Percentiles rank a stretch among this genome's conserved stretches.
phyloP scores from a whole-genome alignment of 2,113 vertebrate genomes.

The Amphiprion ocellaris region DNA sequence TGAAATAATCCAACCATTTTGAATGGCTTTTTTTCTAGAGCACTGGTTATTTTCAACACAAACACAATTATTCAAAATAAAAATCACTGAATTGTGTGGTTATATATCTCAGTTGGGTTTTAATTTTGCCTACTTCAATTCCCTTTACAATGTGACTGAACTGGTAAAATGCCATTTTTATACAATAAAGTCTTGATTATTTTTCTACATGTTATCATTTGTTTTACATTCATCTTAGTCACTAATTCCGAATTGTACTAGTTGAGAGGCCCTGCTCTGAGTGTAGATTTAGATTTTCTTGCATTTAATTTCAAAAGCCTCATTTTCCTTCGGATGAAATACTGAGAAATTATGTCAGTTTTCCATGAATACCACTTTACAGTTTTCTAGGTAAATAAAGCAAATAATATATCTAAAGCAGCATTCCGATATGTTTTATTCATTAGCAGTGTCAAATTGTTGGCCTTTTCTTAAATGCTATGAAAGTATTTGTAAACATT shows the following conservation, averaged over 20 bases:
- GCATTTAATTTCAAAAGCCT: conserved; percentile 29
- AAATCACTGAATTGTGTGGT: conserved; percentile 9
- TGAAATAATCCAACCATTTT: conserved; percentile 7
- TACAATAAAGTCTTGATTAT: neutral
- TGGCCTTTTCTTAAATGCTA: conserved; percentile 47
- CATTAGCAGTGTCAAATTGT: conserved; percentile 34
- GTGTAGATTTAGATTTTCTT: conserved; percentile 16
- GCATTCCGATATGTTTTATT: conserved; percentile 28
- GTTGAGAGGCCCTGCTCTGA: neutral
- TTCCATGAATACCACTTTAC: conserved; percentile 1
- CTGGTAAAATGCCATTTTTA: neutral
- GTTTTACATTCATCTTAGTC: conserved; percentile 54
- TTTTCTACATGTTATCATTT: conserved; percentile 13
- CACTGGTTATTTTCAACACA: conserved; percentile 8
- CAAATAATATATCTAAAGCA: conserved; percentile 30
- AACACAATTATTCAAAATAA: conserved; percentile 15
- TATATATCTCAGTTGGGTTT: neutral
- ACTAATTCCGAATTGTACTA: conserved; percentile 23
- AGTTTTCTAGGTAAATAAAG: conserved; percentile 41
- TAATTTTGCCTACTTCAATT: neutral
- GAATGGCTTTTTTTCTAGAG: neutral
- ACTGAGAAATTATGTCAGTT: neutral
- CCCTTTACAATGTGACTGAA: neutral
- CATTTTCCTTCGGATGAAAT: neutral
- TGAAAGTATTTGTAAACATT: conserved; percentile 64